A percentile compares a stretch with the other conserved stretches of the same genome.
Conservation (phyloP, 2,888 invertebrate species). For the Mylabris sibirica region DNA sequence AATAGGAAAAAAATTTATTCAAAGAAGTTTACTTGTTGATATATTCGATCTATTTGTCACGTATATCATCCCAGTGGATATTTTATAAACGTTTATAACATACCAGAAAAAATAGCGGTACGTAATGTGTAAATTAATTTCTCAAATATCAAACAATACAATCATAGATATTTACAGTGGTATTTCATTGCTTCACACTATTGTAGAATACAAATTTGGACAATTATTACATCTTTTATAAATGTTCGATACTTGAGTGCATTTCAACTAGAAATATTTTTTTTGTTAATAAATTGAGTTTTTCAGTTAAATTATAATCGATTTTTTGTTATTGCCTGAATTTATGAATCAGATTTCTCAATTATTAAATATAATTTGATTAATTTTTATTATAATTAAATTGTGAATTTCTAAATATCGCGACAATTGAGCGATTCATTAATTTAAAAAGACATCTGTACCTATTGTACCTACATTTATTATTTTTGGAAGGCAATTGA, state of each 20-base stretch:
- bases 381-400: no score
- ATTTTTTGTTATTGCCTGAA: no score
- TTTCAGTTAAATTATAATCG: no score
- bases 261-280: not conserved
- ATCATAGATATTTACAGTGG: not conserved
- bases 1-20: not conserved
- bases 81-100: not conserved
- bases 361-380: no score
- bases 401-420: no score
- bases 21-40: not conserved
- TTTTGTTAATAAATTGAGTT: no score
- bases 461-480: no score
- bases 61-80: not conserved
- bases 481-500: no score
- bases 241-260: not conserved
- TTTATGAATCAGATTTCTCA: no score
- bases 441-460: no score
- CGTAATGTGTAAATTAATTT: not conserved
- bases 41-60: not conserved
- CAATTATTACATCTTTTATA: not conserved
- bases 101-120: not conserved
- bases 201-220: not conserved
- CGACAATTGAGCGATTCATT: no score
- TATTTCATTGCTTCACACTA: not conserved
- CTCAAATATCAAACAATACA: not conserved